These are phyloP conservation scores for Telmatherina bonti DNA, from an alignment of 2,797 vertebrate species.

Conservation along the genomic window DNA sequence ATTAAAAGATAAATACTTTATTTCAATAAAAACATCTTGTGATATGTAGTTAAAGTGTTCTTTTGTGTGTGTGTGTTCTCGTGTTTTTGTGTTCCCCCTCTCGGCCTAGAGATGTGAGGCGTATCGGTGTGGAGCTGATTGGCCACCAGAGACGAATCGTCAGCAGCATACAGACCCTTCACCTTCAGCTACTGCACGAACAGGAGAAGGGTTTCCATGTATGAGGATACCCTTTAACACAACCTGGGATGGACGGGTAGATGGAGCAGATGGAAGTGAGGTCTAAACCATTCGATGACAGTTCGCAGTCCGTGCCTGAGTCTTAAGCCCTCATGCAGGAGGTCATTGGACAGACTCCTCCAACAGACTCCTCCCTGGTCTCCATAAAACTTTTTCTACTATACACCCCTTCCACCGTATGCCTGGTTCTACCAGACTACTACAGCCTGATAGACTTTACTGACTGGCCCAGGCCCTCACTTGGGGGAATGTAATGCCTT, in stretches of 20 bases:
- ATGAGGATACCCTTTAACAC: conserved; percentile 82
- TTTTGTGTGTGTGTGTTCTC: conserved; percentile 7
- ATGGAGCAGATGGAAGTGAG: conserved; percentile 87
- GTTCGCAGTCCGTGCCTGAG: conserved; percentile 90
- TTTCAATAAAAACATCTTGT: neutral
- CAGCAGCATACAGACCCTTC: conserved; percentile 98
- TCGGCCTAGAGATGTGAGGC: conserved; percentile 84
- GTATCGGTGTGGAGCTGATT: conserved; percentile 85
- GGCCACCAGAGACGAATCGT: conserved; percentile 96
- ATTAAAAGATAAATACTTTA: neutral
- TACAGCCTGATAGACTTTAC: conserved; percentile 62
- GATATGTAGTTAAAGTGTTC: conserved; percentile 23
- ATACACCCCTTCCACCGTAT: conserved; percentile 47
- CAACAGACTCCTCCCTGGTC: conserved; percentile 58
- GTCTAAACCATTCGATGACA: conserved; percentile 83
- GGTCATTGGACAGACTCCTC: conserved; percentile 54
- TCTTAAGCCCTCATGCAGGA: conserved; percentile 71
- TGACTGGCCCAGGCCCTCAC: conserved; percentile 70
- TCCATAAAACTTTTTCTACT: conserved; percentile 68
- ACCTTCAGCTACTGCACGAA: conserved; percentile 95
- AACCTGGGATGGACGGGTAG: conserved; percentile 88
- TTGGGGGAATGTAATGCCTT: conserved; percentile 83
- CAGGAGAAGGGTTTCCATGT: conserved; percentile 91
- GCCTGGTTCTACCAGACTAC: conserved; percentile 64
- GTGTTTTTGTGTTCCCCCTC: conserved; percentile 44